A percentile compares a stretch with the other conserved stretches of the same genome.
phyloP scores from a whole-genome alignment of 2,113 vertebrate species.

The Brachypteracias leptosomus region DNA sequence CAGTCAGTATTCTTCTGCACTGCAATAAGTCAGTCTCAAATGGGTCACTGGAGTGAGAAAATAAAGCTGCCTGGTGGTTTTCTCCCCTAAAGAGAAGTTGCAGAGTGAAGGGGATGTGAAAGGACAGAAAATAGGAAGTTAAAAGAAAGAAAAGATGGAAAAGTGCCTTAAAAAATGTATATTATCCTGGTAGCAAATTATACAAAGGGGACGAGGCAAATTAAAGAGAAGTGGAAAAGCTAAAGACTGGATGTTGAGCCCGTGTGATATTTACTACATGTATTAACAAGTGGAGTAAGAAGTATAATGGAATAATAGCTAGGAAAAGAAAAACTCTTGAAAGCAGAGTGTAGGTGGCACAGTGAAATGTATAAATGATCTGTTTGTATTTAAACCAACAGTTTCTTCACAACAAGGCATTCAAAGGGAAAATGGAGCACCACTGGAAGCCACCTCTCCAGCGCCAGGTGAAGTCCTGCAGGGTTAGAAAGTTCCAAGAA shows the following conservation, averaged over 20 bases:
- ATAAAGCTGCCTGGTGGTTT: background rate
- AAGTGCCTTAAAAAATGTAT: background rate
- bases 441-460: background rate
- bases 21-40: background rate
- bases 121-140: background rate
- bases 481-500: no score
- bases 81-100: background rate
- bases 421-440: background rate
- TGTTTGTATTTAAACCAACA: conserved; percentile 1
- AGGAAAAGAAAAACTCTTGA: background rate
- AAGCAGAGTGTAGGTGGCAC: background rate
- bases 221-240: background rate
- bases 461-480: no score
- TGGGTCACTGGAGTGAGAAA: background rate
- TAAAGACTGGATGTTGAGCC: background rate
- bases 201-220: background rate
- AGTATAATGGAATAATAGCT: background rate
- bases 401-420: background rate
- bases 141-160: background rate
- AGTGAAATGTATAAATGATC: background rate
- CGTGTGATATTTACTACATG: background rate
- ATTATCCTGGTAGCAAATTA: background rate
- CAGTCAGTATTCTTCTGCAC: background rate
- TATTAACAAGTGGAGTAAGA: background rate
- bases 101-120: background rate